Evolutionary conservation across 2,113 vertebrate genomes (phyloP).

Genomic region (Mystacornis crossleyi): DNA sequence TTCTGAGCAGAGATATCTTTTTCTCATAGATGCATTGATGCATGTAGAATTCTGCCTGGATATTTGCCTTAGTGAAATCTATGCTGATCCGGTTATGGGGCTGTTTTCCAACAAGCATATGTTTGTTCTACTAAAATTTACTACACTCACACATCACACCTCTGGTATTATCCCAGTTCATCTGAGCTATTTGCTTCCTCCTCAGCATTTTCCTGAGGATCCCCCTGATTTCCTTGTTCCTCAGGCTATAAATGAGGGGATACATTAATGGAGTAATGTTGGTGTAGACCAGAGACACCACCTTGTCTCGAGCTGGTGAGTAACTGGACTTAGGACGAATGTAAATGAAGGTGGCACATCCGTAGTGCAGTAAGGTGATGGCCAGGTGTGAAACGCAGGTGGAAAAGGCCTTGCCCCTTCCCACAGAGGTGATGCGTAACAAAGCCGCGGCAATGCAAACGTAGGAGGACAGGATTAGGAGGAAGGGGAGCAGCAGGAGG

Average conservation of each 20-base stretch:
- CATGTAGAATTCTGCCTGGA: not conserved
- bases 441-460: constrained; percentile 16
- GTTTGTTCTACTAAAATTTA: not conserved
- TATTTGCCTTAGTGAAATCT: not conserved
- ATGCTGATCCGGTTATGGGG: not conserved
- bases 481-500: constrained; percentile 59
- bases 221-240: constrained; percentile 24
- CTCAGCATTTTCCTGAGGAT: constrained; percentile 23
- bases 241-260: constrained; percentile 57
- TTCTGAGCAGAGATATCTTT: not conserved
- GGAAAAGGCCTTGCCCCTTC: constrained; percentile 64
- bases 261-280: constrained; percentile 68
- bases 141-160: not conserved
- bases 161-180: not conserved
- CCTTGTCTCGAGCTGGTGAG: constrained; percentile 43
- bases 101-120: not conserved
- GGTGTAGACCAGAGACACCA: constrained; percentile 70
- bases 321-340: constrained; percentile 63
- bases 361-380: constrained; percentile 64
- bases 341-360: constrained; percentile 69
- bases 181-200: not conserved
- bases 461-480: constrained; percentile 64
- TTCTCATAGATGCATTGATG: not conserved
- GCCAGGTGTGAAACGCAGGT: constrained; percentile 68
- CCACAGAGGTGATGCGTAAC: not conserved